These are phyloP conservation scores for Takifugu rubripes DNA, from an alignment of 2,797 vertebrate species.

Conservation along the genomic window DNA sequence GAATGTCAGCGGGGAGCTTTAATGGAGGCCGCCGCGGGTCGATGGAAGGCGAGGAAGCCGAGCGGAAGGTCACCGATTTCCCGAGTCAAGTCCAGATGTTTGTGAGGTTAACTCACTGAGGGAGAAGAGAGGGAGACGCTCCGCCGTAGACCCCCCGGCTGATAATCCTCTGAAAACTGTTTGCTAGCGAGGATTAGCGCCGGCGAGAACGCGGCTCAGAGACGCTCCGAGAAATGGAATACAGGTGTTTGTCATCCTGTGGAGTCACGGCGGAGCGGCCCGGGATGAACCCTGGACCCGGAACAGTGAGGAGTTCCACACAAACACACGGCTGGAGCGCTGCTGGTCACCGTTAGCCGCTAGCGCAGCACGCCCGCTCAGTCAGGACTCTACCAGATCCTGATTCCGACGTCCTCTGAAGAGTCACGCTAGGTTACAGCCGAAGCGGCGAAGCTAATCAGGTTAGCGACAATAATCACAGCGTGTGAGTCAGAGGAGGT, in stretches of 20 bases:
- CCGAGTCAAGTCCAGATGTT: constrained; percentile 26
- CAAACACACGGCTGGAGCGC: too few species aligned
- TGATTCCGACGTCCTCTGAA: too few species aligned
- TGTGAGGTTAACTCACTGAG: constrained; percentile 39
- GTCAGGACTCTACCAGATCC: too few species aligned
- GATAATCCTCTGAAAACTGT: constrained; percentile 78
- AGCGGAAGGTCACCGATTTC: constrained; percentile 52
- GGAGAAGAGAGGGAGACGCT: constrained; percentile 24
- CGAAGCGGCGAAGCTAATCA: too few species aligned
- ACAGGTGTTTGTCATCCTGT: constrained; percentile 69
- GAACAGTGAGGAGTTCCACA: too few species aligned
- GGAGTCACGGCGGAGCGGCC: constrained; percentile 38
- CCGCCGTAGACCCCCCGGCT: constrained; percentile 63
- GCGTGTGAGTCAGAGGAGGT: too few species aligned
- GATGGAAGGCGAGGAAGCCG: constrained; percentile 19
- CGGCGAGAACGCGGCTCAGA: constrained; percentile 73
- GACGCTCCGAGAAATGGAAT: constrained; percentile 70
- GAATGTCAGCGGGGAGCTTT: constrained; percentile 47
- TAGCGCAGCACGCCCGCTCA: too few species aligned
- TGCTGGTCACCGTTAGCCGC: too few species aligned
- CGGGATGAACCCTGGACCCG: too few species aligned
- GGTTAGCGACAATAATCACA: too few species aligned
- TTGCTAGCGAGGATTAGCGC: constrained; percentile 76
- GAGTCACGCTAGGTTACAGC: too few species aligned
- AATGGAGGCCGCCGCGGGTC: constrained; percentile 35